Conservation (phyloP, 2,888 invertebrate genomes). For the Dasysyrphus albostriatus region DNA sequence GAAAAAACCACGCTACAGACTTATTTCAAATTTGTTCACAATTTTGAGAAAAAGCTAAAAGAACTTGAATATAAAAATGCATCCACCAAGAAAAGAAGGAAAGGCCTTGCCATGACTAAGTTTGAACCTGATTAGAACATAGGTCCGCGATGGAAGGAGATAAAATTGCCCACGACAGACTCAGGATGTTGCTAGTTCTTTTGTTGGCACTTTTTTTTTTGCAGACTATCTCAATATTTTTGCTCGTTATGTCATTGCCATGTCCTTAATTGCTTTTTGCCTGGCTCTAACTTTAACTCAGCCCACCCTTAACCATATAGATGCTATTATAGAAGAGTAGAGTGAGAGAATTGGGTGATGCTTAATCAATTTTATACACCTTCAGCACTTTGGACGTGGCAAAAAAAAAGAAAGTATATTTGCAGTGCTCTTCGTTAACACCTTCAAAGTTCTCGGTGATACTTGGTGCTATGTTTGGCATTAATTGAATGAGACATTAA, state of each 20-base stretch:
- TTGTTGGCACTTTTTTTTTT: conserved; percentile 19
- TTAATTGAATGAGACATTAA: conserved; percentile 74
- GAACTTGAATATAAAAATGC: too few species aligned
- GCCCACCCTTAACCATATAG: not conserved
- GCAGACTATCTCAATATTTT: conserved; percentile 75
- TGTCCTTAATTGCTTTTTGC: conserved; percentile 76
- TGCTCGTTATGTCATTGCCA: conserved; percentile 75
- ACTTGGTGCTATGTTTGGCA: conserved; percentile 63
- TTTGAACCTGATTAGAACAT: conserved; percentile 7
- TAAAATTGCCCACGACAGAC: conserved; percentile 37
- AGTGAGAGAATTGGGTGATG: conserved; percentile 20
- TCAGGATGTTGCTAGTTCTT: conserved; percentile 34
- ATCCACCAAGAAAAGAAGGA: too few species aligned
- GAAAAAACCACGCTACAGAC: too few species aligned
- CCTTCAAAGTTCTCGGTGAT: conserved; percentile 59
- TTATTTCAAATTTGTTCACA: too few species aligned
- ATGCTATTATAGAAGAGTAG: not conserved
- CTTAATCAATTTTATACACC: conserved; percentile 76
- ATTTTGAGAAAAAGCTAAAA: too few species aligned
- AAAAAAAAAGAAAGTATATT: conserved; percentile 30
- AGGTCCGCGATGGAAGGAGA: conserved; percentile 21
- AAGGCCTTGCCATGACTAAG: not conserved
- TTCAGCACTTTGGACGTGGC: conserved; percentile 61
- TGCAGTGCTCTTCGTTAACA: conserved; percentile 71
- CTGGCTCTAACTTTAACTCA: conserved; percentile 27